A percentile compares a stretch with the other conserved stretches of the same genome.
Conservation (phyloP, 2,888 invertebrate species). For the Operophtera brumata region DNA sequence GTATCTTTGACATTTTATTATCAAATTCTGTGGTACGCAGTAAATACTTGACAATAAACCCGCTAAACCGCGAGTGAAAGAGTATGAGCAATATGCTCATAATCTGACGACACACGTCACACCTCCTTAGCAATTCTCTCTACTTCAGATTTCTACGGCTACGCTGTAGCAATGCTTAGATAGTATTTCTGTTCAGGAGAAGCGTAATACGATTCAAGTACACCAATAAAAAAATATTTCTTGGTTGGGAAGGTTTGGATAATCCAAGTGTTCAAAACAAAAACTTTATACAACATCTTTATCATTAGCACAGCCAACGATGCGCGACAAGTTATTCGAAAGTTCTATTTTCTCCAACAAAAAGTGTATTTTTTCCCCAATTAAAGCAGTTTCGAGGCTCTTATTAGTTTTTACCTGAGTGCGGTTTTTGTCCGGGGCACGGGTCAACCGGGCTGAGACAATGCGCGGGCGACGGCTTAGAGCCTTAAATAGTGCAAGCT, state of each 20-base stretch:
- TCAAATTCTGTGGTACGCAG: too few relatives aligned
- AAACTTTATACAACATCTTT: constrained; percentile 39
- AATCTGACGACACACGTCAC: too few relatives aligned
- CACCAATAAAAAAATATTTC: not conserved
- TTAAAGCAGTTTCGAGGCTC: constrained; percentile 59
- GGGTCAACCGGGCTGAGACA: constrained; percentile 78
- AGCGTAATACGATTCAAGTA: not conserved
- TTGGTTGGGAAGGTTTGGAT: not conserved
- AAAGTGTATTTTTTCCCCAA: constrained; percentile 68
- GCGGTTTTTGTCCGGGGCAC: constrained; percentile 72
- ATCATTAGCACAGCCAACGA: constrained; percentile 42
- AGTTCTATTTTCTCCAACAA: constrained; percentile 45
- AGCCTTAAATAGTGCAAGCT: constrained; percentile 4
- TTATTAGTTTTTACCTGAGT: constrained; percentile 58
- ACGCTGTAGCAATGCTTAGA: not conserved
- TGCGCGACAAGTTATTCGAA: constrained; percentile 37
- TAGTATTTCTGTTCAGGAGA: not conserved
- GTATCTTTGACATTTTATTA: too few relatives aligned
- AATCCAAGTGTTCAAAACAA: constrained; percentile 21
- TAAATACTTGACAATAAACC: too few relatives aligned
- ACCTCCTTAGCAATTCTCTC: too few relatives aligned
- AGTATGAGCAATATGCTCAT: too few relatives aligned
- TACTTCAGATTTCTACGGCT: too few relatives aligned
- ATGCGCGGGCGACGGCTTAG: constrained; percentile 46
- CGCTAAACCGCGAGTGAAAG: too few relatives aligned